Evolutionary conservation across 2,113 vertebrate species (phyloP).

Genomic region (Prolemur simus): DNA sequence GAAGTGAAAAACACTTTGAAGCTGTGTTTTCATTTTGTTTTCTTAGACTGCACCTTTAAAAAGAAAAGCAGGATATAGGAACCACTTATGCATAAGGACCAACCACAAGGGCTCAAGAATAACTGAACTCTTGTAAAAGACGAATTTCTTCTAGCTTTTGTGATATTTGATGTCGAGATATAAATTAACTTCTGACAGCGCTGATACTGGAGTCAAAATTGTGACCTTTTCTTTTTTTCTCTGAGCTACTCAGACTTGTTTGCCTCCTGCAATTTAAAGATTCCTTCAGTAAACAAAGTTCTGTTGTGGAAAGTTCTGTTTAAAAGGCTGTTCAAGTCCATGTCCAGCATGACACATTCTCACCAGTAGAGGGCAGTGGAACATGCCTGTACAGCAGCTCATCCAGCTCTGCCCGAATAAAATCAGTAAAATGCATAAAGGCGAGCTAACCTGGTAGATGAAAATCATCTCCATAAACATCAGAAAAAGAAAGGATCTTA

Average conservation of each 20-base stretch:
- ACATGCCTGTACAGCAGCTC: background rate
- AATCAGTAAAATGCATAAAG: conserved; percentile 68
- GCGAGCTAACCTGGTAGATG: conserved; percentile 62
- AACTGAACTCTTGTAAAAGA: background rate
- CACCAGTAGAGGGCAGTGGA: conserved; percentile 85
- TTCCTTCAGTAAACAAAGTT: background rate
- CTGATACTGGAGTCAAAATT: background rate
- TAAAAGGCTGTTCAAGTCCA: background rate
- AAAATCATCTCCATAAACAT: conserved; percentile 76
- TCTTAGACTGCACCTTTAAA: background rate
- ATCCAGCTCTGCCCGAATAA: background rate
- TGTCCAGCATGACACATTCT: background rate
- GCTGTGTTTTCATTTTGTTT: conserved; percentile 48
- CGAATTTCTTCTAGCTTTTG: background rate
- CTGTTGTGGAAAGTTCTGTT: background rate
- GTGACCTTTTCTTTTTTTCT: background rate
- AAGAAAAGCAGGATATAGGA: background rate
- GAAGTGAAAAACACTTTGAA: background rate
- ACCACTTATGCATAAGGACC: background rate
- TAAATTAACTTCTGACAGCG: background rate
- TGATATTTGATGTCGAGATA: background rate
- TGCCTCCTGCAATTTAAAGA: background rate
- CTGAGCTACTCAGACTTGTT: background rate
- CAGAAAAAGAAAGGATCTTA: conserved; percentile 76
- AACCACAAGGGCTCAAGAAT: background rate